phyloP scores from a whole-genome alignment of 2,113 vertebrate species.

The Microtus montanus region DNA sequence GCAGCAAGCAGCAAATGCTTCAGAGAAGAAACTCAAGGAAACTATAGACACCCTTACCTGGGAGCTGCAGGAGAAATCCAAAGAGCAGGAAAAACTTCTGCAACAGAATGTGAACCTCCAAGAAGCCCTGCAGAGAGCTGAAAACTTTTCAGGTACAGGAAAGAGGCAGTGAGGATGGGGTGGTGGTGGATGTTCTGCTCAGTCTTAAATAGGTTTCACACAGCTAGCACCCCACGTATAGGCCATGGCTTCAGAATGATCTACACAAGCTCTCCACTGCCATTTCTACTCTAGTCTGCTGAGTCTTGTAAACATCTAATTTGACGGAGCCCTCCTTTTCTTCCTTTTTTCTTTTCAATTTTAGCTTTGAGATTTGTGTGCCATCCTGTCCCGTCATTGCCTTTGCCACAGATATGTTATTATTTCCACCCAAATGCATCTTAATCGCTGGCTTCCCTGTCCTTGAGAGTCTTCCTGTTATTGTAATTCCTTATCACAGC shows the following conservation, averaged over 20 bases:
- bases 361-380: constrained; percentile 7
- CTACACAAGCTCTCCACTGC: background rate
- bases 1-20: background rate
- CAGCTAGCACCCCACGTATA: background rate
- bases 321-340: background rate
- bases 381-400: background rate
- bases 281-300: background rate
- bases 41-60: constrained; percentile 69
- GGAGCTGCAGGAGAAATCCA: constrained; percentile 64
- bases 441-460: background rate
- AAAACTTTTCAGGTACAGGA: constrained; percentile 74
- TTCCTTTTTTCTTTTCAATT: background rate
- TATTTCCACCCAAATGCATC: background rate
- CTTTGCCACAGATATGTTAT: background rate
- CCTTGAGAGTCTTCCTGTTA: no score
- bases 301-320: background rate
- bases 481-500: no score
- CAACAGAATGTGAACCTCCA: constrained; percentile 75
- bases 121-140: constrained; percentile 71
- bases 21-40: constrained; percentile 53
- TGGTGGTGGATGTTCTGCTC: background rate
- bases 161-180: background rate
- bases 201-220: background rate
- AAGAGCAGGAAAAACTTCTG: constrained; percentile 50
- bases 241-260: background rate